A percentile compares a stretch with the other conserved stretches of the same genome.
Conservation (phyloP, 2,797 vertebrate species). For the Oophaga sylvatica region DNA sequence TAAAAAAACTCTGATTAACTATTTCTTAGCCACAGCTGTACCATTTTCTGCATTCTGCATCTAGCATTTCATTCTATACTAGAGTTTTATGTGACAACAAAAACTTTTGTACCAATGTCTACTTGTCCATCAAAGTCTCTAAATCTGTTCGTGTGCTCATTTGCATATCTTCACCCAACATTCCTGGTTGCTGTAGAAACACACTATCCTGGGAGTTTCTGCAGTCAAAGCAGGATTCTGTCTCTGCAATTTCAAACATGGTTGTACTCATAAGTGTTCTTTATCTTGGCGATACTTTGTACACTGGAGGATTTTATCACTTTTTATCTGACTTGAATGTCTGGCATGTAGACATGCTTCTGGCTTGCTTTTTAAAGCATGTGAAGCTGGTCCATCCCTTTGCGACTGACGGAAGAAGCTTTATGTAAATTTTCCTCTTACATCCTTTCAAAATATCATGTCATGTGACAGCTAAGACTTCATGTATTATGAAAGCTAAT, state of each 20-base stretch:
- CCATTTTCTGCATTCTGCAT: not conserved
- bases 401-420: not conserved
- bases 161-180: slow-evolving; percentile 50
- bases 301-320: slow-evolving; percentile 49
- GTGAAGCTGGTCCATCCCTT: not conserved
- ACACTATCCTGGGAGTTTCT: slow-evolving; percentile 42
- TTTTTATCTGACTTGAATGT: slow-evolving; percentile 45
- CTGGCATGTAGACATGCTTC: slow-evolving; percentile 53
- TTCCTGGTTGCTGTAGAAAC: slow-evolving; percentile 54
- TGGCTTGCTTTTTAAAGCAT: slow-evolving; percentile 28
- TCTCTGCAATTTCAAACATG: slow-evolving; percentile 44
- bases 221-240: slow-evolving; percentile 51
- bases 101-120: not conserved
- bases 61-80: not conserved
- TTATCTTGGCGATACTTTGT: slow-evolving; percentile 49
- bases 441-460: not conserved
- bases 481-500: slow-evolving; percentile 28
- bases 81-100: not conserved
- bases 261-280: slow-evolving; percentile 49
- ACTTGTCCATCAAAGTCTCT: slow-evolving; percentile 39
- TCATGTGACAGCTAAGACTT: slow-evolving; percentile 8
- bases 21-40: too few species aligned
- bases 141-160: slow-evolving; percentile 25
- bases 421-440: slow-evolving; percentile 20
- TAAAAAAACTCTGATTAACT: too few species aligned